Evolutionary conservation across 2,888 invertebrate genomes (phyloP), one percentile per base, ranked within the genome.

Genomic region (Caenorhabditis wallacei): DNA sequence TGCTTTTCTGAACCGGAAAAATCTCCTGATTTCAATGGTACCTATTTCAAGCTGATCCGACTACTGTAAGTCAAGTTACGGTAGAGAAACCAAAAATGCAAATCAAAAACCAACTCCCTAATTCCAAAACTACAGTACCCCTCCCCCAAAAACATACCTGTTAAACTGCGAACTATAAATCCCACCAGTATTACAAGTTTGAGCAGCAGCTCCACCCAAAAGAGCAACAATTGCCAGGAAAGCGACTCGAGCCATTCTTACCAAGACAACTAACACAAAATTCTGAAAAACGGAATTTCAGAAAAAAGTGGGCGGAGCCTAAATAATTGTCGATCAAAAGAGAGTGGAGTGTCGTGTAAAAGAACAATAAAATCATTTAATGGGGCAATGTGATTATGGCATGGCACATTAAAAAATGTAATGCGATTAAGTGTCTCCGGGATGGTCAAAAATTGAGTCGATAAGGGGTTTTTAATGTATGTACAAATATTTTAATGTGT

Each of bases 181-280:
- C 2, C 69, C 82, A 0, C 82, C 82, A 70, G 82, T 82, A 30
- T 82, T 82, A 64, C 82, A 82, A 2, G 64, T 48, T 61, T 82
- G 78, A 1, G 72, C 75, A 4, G 26, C 18, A 20, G 37, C 40
- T 0, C 48, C 57, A 20, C 66, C 70, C 16, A 37, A 16, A 35
- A 37, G 1, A 10, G 51, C 72, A 3, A 74, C 10, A 43, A 57
- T 10, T 1, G 51, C 59, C 48, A 37, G n/a, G 3, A 66, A 16
- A 22, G 46, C 54, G 4, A 43, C 24, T 70, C 46, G 70, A 43
- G 43, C 59, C 59, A 59, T 61, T 43, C 43, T 43, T 22, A n/a
- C 40, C 3, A 48, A 48, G 11, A 7, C n/a, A 3, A n/a, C 46
- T 4, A 18, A n/a, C n/a, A n/a, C 2, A 2, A 59, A 59, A 11